Percentiles rank a stretch among this genome's conserved stretches.
Evolutionary conservation across 2,113 vertebrate genomes (phyloP).

Genomic region (Damaliscus lunatus): DNA sequence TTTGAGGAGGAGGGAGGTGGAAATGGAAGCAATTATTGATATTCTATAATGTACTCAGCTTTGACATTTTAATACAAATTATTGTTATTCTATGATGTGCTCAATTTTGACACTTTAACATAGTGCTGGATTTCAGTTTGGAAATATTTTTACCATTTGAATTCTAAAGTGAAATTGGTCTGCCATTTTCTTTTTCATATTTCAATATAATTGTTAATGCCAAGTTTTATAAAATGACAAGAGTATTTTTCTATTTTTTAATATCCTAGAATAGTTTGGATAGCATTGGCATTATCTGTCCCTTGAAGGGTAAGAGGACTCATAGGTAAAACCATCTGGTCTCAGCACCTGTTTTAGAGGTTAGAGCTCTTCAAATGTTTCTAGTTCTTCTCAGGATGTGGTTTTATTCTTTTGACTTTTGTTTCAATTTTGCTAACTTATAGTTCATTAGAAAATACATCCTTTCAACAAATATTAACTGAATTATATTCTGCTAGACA

Average conservation of each 20-base stretch:
- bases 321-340: not conserved
- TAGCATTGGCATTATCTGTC: not conserved
- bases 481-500: not conserved
- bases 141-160: not conserved
- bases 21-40: not conserved
- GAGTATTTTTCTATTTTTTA: not conserved
- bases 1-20: not conserved
- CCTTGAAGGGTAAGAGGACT: not conserved
- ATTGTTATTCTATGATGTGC: not conserved
- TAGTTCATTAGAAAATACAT: not conserved
- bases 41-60: not conserved
- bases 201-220: not conserved
- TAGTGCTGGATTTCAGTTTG: not conserved
- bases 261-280: not conserved
- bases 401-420: not conserved
- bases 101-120: not conserved
- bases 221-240: not conserved
- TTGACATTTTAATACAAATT: not conserved
- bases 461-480: not conserved
- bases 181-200: not conserved
- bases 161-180: not conserved
- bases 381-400: not conserved
- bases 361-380: not conserved
- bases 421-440: not conserved
- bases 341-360: not conserved